Conservation (phyloP, 2,888 invertebrate genomes). For the Tetranychus truncatus region DNA sequence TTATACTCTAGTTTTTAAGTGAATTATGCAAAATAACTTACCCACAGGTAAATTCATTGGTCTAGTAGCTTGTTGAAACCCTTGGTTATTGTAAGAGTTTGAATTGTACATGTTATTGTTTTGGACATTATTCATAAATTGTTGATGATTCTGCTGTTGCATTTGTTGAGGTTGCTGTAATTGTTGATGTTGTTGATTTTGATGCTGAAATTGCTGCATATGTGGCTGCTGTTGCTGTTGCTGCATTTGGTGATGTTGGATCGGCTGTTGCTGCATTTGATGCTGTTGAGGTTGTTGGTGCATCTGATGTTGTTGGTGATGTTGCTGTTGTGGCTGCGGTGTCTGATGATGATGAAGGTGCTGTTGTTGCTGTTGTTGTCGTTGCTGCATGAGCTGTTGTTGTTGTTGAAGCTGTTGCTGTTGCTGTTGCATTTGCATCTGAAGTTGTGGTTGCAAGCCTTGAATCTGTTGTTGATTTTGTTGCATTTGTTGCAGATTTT, state of each 20-base stretch:
- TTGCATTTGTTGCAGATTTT: not conserved
- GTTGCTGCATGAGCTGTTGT: slow-evolving; percentile 29
- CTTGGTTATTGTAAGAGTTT: not conserved
- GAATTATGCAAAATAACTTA: not conserved
- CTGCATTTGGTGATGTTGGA: not conserved
- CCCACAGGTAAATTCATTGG: not conserved
- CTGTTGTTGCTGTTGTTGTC: slow-evolving; percentile 36
- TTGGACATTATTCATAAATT: slow-evolving; percentile 27
- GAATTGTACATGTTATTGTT: not conserved
- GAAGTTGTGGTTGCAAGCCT: slow-evolving; percentile 15
- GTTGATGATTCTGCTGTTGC: slow-evolving; percentile 21
- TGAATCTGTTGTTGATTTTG: slow-evolving; percentile 15
- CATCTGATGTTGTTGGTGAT: not conserved
- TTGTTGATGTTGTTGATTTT: slow-evolving; percentile 5
- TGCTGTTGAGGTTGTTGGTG: not conserved
- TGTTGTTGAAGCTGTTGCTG: too few species aligned
- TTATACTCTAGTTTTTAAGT: too few species aligned
- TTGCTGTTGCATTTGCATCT: not conserved
- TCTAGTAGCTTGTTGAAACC: not conserved
- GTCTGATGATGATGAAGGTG: slow-evolving; percentile 30
- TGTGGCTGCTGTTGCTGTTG: slow-evolving; percentile 13
- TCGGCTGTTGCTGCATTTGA: not conserved
- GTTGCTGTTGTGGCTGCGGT: not conserved
- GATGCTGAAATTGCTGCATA: not conserved
- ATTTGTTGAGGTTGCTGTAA: slow-evolving; percentile 4